Evolutionary conservation across 2,113 vertebrate genomes (phyloP).

Genomic region (Xiphias gladius): DNA sequence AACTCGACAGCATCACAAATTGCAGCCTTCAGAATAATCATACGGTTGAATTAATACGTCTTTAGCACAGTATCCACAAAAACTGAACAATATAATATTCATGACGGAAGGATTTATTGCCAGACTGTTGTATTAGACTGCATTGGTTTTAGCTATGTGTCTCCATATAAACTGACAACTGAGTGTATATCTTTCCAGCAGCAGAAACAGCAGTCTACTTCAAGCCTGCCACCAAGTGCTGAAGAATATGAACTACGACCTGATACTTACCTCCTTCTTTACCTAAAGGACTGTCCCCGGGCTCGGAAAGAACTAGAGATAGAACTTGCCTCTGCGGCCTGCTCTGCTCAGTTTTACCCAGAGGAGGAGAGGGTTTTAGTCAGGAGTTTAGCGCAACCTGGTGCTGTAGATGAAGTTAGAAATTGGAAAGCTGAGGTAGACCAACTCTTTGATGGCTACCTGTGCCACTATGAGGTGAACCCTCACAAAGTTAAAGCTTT

Average conservation of each 20-base stretch:
- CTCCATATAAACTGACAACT: not conserved
- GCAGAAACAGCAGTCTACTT: not conserved
- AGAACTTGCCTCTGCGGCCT: constrained; percentile 1
- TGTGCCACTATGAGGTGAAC: constrained; percentile 36
- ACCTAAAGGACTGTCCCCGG: constrained; percentile 43
- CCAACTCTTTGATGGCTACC: constrained; percentile 14
- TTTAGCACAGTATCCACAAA: not conserved
- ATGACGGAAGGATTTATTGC: not conserved
- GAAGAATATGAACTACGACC: constrained; percentile 23
- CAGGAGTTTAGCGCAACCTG: not conserved
- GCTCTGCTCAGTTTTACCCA: constrained; percentile 36
- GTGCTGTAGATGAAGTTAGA: not conserved
- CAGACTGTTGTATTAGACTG: not conserved
- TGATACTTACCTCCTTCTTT: constrained; percentile 50
- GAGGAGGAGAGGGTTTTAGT: constrained; percentile 23
- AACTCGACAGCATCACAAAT: not conserved
- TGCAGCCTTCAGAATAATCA: not conserved
- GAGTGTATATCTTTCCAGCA: constrained; percentile 4
- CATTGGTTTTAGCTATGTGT: not conserved
- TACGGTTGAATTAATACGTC: too few relatives aligned
- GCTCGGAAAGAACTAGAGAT: constrained; percentile 20
- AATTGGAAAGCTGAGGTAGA: constrained; percentile 34
- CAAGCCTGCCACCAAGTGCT: not conserved
- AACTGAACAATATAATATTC: not conserved
- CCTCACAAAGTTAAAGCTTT: constrained; percentile 41